phyloP scores from a whole-genome alignment of 1,140 invertebrate genomes.

The Papilio aristodemus region DNA sequence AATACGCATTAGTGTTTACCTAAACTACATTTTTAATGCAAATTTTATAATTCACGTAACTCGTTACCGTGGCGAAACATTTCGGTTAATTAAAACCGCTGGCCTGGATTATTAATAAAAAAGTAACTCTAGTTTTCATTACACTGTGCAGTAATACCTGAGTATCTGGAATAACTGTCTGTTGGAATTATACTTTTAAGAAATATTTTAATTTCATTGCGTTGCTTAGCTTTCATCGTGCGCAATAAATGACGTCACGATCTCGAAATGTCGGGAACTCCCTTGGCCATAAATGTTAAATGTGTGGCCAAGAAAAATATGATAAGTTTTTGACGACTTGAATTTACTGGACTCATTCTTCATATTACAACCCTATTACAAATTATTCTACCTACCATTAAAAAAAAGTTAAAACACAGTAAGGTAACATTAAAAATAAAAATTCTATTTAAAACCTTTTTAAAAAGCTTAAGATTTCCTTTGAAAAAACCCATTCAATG shows the following conservation, averaged over 20 bases:
- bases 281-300: background rate
- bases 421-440: background rate
- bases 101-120: constrained; percentile 15
- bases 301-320: background rate
- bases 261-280: background rate
- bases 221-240: background rate
- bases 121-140: constrained; percentile 11
- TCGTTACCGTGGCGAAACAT: background rate
- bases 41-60: constrained; percentile 29
- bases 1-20: constrained; percentile 11
- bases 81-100: constrained; percentile 25
- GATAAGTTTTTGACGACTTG: too few species aligned
- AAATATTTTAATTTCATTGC: background rate
- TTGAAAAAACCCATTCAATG: background rate
- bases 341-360: too few species aligned
- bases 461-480: background rate
- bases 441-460: background rate
- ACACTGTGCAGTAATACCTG: background rate
- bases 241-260: background rate
- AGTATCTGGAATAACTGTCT: background rate
- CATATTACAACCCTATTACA: too few species aligned
- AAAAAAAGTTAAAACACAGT: background rate
- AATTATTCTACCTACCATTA: background rate
- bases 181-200: background rate
- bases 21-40: constrained; percentile 26